These are phyloP conservation scores for Odontesthes bonariensis DNA, from an alignment of 2,113 vertebrate species.

Conservation along the genomic window DNA sequence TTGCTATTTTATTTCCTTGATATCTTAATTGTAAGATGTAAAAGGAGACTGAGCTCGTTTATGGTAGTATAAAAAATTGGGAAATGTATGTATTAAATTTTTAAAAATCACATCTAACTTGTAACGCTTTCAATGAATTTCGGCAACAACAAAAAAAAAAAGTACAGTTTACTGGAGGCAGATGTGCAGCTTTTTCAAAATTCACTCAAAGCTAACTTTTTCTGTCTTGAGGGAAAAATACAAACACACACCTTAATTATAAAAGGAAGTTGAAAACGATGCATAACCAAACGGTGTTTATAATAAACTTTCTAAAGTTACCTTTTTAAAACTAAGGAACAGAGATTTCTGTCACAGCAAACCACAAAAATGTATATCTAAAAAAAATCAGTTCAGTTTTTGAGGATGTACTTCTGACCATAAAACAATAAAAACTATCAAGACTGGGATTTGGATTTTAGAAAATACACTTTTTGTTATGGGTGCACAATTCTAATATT, in stretches of 20 bases:
- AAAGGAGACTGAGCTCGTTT: background rate
- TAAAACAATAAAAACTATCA: background rate
- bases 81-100: background rate
- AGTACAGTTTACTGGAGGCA: too few relatives aligned
- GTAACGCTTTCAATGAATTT: background rate
- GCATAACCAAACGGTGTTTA: background rate
- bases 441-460: too few relatives aligned
- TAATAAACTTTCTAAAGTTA: background rate
- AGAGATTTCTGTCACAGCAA: background rate
- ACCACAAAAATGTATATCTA: background rate
- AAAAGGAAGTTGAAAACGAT: background rate
- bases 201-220: background rate
- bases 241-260: background rate
- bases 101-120: background rate
- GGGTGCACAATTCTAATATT: background rate
- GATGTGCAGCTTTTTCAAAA: too few relatives aligned
- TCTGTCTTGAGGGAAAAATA: background rate
- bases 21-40: background rate
- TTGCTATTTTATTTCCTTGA: background rate
- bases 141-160: too few relatives aligned
- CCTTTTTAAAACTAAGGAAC: background rate
- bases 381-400: background rate
- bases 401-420: background rate
- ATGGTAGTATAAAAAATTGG: background rate
- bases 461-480: conserved; percentile 11